These are phyloP conservation scores for Ctenopoma kingsleyae DNA, from an alignment of 2,797 vertebrate genomes.

Conservation along the genomic window DNA sequence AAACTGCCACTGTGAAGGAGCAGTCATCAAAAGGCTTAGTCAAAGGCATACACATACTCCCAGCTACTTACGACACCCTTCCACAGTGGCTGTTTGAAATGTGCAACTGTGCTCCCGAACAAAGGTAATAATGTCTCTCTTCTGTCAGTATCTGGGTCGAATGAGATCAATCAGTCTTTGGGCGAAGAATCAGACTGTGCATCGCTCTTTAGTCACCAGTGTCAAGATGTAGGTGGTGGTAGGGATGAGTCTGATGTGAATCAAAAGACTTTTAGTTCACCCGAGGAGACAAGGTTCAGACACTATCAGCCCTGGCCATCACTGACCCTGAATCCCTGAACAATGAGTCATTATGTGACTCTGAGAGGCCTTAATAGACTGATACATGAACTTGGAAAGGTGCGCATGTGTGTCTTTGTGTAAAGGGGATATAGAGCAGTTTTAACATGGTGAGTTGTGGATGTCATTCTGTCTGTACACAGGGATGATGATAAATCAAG, in stretches of 20 bases:
- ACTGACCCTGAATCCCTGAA: constrained; percentile 78
- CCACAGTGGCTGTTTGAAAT: constrained; percentile 54
- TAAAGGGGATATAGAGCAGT: constrained; percentile 30
- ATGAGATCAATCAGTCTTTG: constrained; percentile 78
- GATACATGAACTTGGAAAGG: constrained; percentile 76
- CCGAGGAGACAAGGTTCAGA: constrained; percentile 69
- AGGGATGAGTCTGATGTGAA: constrained; percentile 77
- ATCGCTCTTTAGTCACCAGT: constrained; percentile 77
- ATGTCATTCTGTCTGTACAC: not conserved
- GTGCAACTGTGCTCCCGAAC: constrained; percentile 70
- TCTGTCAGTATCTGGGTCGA: constrained; percentile 73
- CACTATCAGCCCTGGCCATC: constrained; percentile 81
- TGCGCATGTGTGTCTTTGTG: constrained; percentile 37
- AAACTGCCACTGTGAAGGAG: constrained; percentile 62
- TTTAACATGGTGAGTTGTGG: not conserved
- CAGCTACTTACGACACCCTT: constrained; percentile 54
- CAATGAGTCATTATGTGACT: constrained; percentile 81
- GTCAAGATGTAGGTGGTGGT: constrained; percentile 61
- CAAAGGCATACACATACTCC: constrained; percentile 45
- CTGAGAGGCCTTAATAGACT: constrained; percentile 80
- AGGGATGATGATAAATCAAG: too few species aligned
- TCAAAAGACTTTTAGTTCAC: constrained; percentile 79
- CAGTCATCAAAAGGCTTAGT: constrained; percentile 59
- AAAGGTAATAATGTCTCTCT: constrained; percentile 77
- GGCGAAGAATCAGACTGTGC: constrained; percentile 73